A percentile compares a stretch with the other conserved stretches of the same genome.
Evolutionary conservation across 2,797 vertebrate species (phyloP).

Genomic region (Brachyrhaphis roseni): DNA sequence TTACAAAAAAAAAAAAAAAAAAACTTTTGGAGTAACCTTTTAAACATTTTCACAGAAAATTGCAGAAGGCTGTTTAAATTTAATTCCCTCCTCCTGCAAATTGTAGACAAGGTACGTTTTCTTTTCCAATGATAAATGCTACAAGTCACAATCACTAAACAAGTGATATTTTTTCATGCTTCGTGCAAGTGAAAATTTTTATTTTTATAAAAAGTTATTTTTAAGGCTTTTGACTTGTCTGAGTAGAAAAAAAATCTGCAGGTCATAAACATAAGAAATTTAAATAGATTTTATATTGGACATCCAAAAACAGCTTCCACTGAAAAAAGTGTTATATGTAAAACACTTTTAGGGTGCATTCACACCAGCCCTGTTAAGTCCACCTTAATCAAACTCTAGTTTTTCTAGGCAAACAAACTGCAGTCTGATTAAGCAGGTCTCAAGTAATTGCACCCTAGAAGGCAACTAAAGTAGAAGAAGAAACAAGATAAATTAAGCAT

Average conservation of each 20-base stretch:
- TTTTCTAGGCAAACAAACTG: no score
- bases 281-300: neutral
- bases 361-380: no score
- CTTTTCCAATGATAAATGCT: neutral
- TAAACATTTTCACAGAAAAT: neutral
- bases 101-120: neutral
- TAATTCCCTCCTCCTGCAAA: neutral
- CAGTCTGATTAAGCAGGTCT: no score
- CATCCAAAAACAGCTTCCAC: neutral
- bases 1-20: neutral
- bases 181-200: neutral
- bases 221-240: neutral
- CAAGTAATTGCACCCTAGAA: neutral
- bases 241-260: neutral
- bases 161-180: neutral
- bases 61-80: neutral
- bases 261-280: neutral
- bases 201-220: neutral
- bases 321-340: neutral
- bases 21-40: constrained; percentile 9
- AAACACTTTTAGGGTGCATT: neutral
- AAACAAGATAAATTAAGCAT: neutral
- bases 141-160: neutral
- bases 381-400: no score
- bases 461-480: neutral